Percentiles rank a stretch among this genome's conserved stretches.
Conservation (phyloP, 2,113 vertebrate species). For the Bombycilla garrulus region DNA sequence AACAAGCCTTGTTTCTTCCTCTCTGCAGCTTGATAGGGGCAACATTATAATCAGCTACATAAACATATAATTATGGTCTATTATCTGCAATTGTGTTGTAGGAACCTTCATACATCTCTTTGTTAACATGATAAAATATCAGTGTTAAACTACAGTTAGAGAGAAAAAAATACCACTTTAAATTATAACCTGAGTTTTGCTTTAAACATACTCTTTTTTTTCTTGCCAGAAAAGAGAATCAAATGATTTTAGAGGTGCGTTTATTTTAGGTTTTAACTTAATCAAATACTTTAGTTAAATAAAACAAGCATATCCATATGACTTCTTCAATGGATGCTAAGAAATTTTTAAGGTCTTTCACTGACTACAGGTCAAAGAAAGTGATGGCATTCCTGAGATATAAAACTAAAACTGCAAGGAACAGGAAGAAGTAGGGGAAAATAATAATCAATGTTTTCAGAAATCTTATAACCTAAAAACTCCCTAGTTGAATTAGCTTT, state of each 20-base stretch:
- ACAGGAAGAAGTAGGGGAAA: not conserved
- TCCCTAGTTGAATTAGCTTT: not conserved
- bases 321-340: not conserved
- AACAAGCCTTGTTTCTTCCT: not conserved
- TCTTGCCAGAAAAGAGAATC: not conserved
- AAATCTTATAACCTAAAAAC: not conserved
- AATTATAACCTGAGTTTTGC: not conserved
- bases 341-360: not conserved
- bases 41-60: not conserved
- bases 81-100: slow-evolving; percentile 10
- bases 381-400: not conserved
- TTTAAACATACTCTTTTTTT: not conserved
- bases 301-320: not conserved
- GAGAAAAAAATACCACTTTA: not conserved
- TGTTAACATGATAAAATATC: not conserved
- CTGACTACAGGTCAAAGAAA: not conserved
- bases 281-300: not conserved
- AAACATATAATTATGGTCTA: slow-evolving; percentile 37
- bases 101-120: not conserved
- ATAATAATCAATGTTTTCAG: not conserved
- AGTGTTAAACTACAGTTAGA: not conserved
- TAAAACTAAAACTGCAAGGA: not conserved
- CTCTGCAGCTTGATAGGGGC: not conserved
- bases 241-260: not conserved
- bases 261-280: not conserved